phyloP scores from a whole-genome alignment of 37 sponge, comb jelly and placozoan species.

The Lycopodina hypogea region DNA sequence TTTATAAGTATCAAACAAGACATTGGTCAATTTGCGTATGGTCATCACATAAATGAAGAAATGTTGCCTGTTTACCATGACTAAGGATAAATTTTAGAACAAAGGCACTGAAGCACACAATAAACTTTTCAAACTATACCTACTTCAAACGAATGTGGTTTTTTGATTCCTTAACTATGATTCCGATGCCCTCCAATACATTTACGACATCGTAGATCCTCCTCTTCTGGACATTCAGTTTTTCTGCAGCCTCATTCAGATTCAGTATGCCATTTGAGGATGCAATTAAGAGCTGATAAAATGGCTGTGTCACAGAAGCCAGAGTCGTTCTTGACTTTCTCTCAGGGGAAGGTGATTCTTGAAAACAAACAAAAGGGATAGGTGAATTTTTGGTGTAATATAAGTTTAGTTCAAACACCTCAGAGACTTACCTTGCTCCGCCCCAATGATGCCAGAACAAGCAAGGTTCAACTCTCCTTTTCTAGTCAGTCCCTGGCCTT shows the following conservation, averaged over 20 bases:
- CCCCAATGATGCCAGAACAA: conserved; percentile 23
- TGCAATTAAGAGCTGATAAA: conserved; percentile 73
- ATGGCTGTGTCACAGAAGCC: conserved; percentile 75
- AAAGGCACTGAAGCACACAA: too few relatives aligned
- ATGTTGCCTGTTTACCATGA: too few relatives aligned
- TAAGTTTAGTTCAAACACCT: neutral
- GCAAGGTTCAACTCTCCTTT: conserved; percentile 42
- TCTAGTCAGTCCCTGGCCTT: conserved; percentile 12
- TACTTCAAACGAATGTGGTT: conserved; percentile 96
- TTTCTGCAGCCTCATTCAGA: conserved; percentile 84
- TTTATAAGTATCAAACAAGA: too few relatives aligned
- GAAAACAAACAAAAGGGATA: neutral
- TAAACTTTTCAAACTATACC: conserved; percentile 14
- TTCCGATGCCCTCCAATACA: conserved; percentile 93
- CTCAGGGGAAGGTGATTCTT: conserved; percentile 43
- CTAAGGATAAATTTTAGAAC: too few relatives aligned
- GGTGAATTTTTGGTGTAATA: neutral
- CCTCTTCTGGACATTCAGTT: conserved; percentile 86
- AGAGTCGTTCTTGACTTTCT: conserved; percentile 75
- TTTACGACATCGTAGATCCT: conserved; percentile 97
- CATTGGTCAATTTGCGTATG: neutral
- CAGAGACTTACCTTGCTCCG: conserved; percentile 17
- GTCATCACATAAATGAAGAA: too few relatives aligned
- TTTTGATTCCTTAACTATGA: conserved; percentile 92
- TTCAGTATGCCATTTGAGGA: conserved; percentile 87